Evolutionary conservation across 2,113 vertebrate species (phyloP), one percentile per base, ranked within the genome.

Genomic region (Orycteropus afer): DNA sequence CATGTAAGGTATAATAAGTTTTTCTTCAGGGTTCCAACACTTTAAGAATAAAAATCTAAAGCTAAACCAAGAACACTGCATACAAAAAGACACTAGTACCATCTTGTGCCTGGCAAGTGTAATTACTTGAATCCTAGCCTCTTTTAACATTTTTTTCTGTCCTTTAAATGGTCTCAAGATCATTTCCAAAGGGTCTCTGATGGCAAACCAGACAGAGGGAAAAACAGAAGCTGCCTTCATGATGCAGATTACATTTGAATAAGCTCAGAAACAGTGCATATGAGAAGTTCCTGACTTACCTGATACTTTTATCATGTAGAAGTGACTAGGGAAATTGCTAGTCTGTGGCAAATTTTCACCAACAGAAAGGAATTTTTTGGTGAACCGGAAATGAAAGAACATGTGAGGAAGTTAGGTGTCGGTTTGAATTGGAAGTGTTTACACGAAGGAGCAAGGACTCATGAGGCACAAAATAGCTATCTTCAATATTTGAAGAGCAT

Each of bases 1-100:
- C 29, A 78, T 25, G 42, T 12, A 74, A 76, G 57, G 7, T 59
- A 37, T 53, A 27, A 37, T 3, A 9, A 37, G 14, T 92, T 29
- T 47, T 94, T 86, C 81, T 40, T 10, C 42, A 79, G 87, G 27
- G 12, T 86, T 69, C 47, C n/a, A 86, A 81, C 40, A 79, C 7
- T n/a, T 27, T 90, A 40, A 90, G 86, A 90, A 71, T 78, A 57
- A 83, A 93, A 83, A n/a, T 63, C 45, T 25, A 59, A 95, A 27
- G 32, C 90, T 73, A 61, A 90, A 87, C 71, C 76, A 65, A 93
- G 55, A 93, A 83, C 34, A 20, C 9, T 34, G 7, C 1, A 32
- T 65, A 51, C 27, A n/a, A 84, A 63, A 81, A 76, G 12, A 69
- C 80, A 76, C 61, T 69, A 42, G 49, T 86, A 40, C 15, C 17